Percentiles rank a stretch among this genome's conserved stretches.
These are phyloP conservation scores for Halisarca cf. caerulea DNA, from an alignment of 37 sponge, comb jelly and placozoan genomes.

Conservation along the genomic window DNA sequence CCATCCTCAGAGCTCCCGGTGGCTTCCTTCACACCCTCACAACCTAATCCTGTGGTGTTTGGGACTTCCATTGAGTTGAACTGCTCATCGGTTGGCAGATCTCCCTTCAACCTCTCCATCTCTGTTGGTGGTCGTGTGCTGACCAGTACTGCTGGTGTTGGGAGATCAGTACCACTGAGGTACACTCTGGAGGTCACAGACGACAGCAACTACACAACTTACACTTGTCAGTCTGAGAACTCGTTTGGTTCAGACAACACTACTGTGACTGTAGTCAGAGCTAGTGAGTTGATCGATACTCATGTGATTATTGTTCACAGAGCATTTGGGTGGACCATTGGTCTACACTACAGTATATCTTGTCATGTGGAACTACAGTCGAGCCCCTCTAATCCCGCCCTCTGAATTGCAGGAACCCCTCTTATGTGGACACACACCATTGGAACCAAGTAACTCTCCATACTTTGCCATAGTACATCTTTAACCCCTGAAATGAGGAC, in stretches of 20 bases:
- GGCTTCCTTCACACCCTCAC: background rate
- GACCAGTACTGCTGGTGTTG: background rate
- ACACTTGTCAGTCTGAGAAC: constrained; percentile 16
- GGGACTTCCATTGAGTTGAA: background rate
- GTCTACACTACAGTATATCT: no score
- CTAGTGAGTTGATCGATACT: constrained; percentile 5
- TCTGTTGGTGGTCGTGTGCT: background rate
- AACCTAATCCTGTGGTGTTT: constrained; percentile 18
- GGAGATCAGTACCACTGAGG: background rate
- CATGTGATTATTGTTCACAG: no score
- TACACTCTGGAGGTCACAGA: background rate
- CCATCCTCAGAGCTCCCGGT: background rate
- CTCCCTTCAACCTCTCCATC: constrained; percentile 22
- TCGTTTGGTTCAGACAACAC: background rate
- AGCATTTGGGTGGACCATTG: no score
- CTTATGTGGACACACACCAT: background rate
- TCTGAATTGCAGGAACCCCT: no score
- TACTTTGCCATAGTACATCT: no score
- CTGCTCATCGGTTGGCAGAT: constrained; percentile 9
- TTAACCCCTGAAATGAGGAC: no score
- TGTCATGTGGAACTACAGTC: no score
- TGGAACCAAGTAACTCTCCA: no score
- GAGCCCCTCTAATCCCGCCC: no score
- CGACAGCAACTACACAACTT: constrained; percentile 1
- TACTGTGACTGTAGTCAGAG: constrained; percentile 13